Evolutionary conservation across 2,797 vertebrate species (phyloP), one percentile per base, ranked within the genome.

Genomic region (Selene dorsalis): DNA sequence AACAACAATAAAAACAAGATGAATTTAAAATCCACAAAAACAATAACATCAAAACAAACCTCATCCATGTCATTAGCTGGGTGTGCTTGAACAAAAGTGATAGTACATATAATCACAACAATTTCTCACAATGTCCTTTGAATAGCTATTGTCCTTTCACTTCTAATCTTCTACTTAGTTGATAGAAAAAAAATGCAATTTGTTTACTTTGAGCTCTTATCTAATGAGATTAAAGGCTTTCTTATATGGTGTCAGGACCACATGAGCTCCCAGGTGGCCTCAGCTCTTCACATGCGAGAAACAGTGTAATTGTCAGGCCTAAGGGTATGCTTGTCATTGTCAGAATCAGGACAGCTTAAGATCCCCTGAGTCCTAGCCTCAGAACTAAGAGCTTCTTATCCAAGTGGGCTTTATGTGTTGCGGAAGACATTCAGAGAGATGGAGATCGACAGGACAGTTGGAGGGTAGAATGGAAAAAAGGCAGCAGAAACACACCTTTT

Each of bases 261-360:
- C 83, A 87, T 85, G 85, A 76, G 77, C 43, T 91, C 89, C 80
- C 89, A 71, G 80, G 85, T 87, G 92, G 82, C 78, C 60, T 52
- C 57, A 32, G 77, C 80, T 86, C 88, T 88, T 90, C 82, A 86
- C 73, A 85, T 74, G 73, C 77, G 88, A 73, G 77, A 85, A 90
- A 88, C 79, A 77, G 77, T 86, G 85, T 88, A 90, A 91, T 82
- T 83, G 85, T 87, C 91, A 87, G 88, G 89, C 87, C 87, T 86
- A 32, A 80, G 82, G 90, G 82, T 86, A 81, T 56, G 76, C 89
- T 86, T 82, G 86, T 90, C 90, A 92, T 89, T 90, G 92, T 91
- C 87, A 91, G 85, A 91, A 87, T 89, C 84, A 87, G 85, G 86
- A 87, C 86, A 83, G 87, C 82, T 86, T 69, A 71, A 83, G 80